Percentiles rank a stretch among this genome's conserved stretches.
phyloP scores from a whole-genome alignment of 2,888 invertebrate species.

The Orthonevra nobilis region DNA sequence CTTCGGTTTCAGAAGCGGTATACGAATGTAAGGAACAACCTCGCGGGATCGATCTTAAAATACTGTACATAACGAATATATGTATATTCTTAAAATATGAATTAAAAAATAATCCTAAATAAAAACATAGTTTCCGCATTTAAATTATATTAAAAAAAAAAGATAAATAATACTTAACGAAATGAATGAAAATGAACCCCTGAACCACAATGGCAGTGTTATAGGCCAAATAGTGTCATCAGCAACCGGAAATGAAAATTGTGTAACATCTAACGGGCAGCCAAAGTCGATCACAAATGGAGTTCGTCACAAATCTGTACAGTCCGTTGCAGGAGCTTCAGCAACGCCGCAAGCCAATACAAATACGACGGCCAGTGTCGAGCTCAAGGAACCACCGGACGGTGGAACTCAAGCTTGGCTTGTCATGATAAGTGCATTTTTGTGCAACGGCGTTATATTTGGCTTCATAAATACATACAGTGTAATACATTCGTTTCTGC shows the following conservation, averaged over 20 bases:
- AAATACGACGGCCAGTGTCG: slow-evolving; percentile 64
- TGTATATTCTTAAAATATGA: too few relatives aligned
- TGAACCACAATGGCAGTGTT: slow-evolving; percentile 72
- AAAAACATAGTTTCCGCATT: too few relatives aligned
- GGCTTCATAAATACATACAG: slow-evolving; percentile 95
- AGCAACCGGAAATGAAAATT: slow-evolving; percentile 58
- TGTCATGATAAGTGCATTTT: slow-evolving; percentile 91
- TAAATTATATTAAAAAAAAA: background rate
- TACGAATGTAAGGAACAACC: too few relatives aligned
- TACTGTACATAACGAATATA: too few relatives aligned
- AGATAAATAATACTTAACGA: slow-evolving; percentile 2
- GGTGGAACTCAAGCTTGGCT: slow-evolving; percentile 90
- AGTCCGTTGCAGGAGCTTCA: slow-evolving; percentile 11
- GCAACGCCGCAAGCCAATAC: slow-evolving; percentile 13
- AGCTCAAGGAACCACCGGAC: slow-evolving; percentile 83
- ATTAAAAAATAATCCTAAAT: too few relatives aligned
- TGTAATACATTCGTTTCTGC: slow-evolving; percentile 87
- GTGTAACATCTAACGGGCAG: slow-evolving; percentile 30
- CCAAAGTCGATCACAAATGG: slow-evolving; percentile 45
- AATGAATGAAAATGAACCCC: slow-evolving; percentile 76
- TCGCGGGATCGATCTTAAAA: too few relatives aligned
- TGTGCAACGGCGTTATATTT: slow-evolving; percentile 94
- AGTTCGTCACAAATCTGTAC: slow-evolving; percentile 31
- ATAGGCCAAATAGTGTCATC: slow-evolving; percentile 74
- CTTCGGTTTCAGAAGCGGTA: too few relatives aligned